Percentiles rank a stretch among this genome's conserved stretches.
Conservation (phyloP, 2,888 invertebrate species). For the Diachrysia chrysitis region DNA sequence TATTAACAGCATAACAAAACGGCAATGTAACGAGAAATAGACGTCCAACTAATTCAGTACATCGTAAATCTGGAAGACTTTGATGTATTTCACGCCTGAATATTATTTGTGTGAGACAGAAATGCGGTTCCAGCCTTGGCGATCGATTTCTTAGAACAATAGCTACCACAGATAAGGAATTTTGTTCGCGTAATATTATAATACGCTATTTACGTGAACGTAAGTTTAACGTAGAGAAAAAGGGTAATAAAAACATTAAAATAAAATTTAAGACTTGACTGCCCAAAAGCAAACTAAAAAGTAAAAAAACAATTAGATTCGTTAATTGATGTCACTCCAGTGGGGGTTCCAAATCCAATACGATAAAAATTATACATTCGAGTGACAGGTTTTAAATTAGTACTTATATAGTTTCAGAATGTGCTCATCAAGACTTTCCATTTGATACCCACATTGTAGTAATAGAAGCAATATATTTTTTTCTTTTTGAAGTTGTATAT, state of each 20-base stretch:
- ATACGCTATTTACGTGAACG: not conserved
- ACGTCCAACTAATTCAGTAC: slow-evolving; percentile 55
- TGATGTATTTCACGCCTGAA: slow-evolving; percentile 43
- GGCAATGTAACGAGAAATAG: slow-evolving; percentile 57
- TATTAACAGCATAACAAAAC: slow-evolving; percentile 56
- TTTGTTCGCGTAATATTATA: slow-evolving; percentile 13
- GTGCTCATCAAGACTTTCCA: too few species aligned
- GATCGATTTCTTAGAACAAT: slow-evolving; percentile 37
- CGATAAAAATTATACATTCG: too few species aligned
- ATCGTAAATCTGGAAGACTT: slow-evolving; percentile 60
- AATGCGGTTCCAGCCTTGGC: slow-evolving; percentile 16
- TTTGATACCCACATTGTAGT: too few species aligned
- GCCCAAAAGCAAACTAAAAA: too few species aligned
- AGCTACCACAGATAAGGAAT: slow-evolving; percentile 13
- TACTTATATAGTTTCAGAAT: too few species aligned
- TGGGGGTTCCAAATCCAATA: too few species aligned
- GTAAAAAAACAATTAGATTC: too few species aligned
- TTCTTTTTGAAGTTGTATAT: too few species aligned
- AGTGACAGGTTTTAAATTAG: too few species aligned
- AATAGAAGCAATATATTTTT: too few species aligned
- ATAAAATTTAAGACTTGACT: too few species aligned
- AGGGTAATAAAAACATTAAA: not conserved
- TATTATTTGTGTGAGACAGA: slow-evolving; percentile 29
- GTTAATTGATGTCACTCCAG: too few species aligned
- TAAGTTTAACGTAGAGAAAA: not conserved